Evolutionary conservation across 2,113 vertebrate genomes (phyloP).

Genomic region (Amazona vittata): DNA sequence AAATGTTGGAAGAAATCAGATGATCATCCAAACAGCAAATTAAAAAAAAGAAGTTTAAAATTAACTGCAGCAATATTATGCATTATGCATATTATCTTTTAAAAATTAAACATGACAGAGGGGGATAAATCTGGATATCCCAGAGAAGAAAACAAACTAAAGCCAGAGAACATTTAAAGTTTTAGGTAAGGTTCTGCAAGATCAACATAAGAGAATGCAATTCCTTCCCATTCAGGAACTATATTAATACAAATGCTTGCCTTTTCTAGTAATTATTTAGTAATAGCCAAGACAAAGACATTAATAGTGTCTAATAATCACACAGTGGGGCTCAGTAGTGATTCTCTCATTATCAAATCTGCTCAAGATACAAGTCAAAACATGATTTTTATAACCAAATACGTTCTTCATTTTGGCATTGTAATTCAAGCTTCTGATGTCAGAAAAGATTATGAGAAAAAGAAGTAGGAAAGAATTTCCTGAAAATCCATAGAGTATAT

Average conservation of each 20-base stretch:
- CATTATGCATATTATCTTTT: slow-evolving; percentile 58
- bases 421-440: neutral
- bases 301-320: slow-evolving; percentile 20
- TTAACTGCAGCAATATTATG: slow-evolving; percentile 52
- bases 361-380: slow-evolving; percentile 16
- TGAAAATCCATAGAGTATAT: neutral
- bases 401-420: slow-evolving; percentile 8
- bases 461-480: neutral
- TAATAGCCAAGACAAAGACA: slow-evolving; percentile 34
- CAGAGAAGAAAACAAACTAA: slow-evolving; percentile 43
- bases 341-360: slow-evolving; percentile 37
- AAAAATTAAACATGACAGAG: slow-evolving; percentile 62
- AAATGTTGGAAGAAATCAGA: slow-evolving; percentile 27
- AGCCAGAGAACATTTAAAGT: neutral
- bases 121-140: slow-evolving; percentile 53
- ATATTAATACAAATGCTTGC: neutral
- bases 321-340: neutral
- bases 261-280: slow-evolving; percentile 29
- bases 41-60: slow-evolving; percentile 55
- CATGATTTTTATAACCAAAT: slow-evolving; percentile 20
- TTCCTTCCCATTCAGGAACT: neutral
- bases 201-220: neutral
- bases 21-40: slow-evolving; percentile 41
- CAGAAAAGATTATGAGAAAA: neutral
- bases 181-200: slow-evolving; percentile 17